Conservation (phyloP, 2,113 vertebrate genomes). For the Xenopus borealis region DNA sequence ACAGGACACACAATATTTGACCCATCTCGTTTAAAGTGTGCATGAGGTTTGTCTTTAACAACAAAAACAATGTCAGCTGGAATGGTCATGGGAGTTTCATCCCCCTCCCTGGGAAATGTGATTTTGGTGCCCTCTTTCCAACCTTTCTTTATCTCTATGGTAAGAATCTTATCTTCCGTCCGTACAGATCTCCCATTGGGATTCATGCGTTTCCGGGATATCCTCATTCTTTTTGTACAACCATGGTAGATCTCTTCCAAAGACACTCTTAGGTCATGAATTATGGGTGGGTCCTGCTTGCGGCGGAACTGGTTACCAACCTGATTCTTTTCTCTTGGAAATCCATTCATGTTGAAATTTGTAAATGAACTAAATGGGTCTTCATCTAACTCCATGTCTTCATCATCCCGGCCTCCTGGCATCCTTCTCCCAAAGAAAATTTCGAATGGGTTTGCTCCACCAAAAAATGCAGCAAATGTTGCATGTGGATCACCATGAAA, state of each 20-base stretch:
- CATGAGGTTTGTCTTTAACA: conserved; percentile 95
- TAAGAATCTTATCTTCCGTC: conserved; percentile 94
- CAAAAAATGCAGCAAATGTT: conserved; percentile 95
- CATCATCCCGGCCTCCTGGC: conserved; percentile 81
- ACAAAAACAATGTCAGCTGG: conserved; percentile 96
- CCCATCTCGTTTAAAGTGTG: conserved; percentile 91
- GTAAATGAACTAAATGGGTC: conserved; percentile 89
- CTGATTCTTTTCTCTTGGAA: conserved; percentile 86
- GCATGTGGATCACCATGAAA: conserved; percentile 97
- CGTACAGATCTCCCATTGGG: conserved; percentile 88
- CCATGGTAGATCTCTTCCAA: conserved; percentile 94
- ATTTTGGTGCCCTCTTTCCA: conserved; percentile 99
- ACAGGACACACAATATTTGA: conserved; percentile 93
- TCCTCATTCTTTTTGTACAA: conserved; percentile 95
- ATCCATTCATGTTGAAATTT: conserved; percentile 90
- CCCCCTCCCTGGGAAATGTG: conserved; percentile 93
- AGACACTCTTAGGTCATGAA: conserved; percentile 90
- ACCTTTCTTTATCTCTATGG: conserved; percentile 93
- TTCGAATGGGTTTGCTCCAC: conserved; percentile 93
- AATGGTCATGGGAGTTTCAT: conserved; percentile 87
- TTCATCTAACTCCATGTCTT: conserved; percentile 95
- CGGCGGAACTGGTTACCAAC: conserved; percentile 78
- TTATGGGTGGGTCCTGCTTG: conserved; percentile 92
- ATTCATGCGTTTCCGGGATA: conserved; percentile 91
- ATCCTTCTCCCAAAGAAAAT: conserved; percentile 94